phyloP scores from a whole-genome alignment of 1,140 invertebrate species.

The Ruditapes philippinarum region DNA sequence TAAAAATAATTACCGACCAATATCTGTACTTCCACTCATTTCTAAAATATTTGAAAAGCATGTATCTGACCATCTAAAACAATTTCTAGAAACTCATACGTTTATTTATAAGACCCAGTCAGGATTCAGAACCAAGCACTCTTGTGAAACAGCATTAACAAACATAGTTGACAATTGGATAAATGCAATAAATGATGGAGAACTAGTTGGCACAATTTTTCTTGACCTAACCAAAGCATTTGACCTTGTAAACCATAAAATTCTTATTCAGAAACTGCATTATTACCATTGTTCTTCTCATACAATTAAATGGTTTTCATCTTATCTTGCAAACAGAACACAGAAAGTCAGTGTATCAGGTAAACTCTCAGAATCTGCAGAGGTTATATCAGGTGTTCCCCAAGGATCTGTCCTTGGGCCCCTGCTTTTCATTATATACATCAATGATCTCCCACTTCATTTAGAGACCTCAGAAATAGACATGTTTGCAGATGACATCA shows the following conservation, averaged over 20 bases:
- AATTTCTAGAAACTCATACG: conserved; percentile 32
- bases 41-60: conserved; percentile 56
- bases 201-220: background rate
- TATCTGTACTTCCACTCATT: conserved; percentile 45
- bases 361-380: background rate
- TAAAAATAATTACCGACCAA: conserved; percentile 37
- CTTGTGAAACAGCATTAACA: conserved; percentile 11
- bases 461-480: background rate
- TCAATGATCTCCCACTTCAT: background rate
- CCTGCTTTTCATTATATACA: background rate
- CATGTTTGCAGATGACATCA: conserved; percentile 4
- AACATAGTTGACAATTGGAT: background rate
- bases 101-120: conserved; percentile 24
- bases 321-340: conserved; percentile 5
- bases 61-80: background rate
- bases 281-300: background rate
- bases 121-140: conserved; percentile 12
- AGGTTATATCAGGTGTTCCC: background rate
- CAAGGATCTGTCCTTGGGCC: conserved; percentile 5
- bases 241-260: background rate
- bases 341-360: background rate
- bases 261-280: conserved; percentile 3
- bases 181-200: background rate
- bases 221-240: background rate
- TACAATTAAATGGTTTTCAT: background rate